These are phyloP conservation scores for Forficula auricularia DNA, from an alignment of 1,140 invertebrate species.

Conservation along the genomic window DNA sequence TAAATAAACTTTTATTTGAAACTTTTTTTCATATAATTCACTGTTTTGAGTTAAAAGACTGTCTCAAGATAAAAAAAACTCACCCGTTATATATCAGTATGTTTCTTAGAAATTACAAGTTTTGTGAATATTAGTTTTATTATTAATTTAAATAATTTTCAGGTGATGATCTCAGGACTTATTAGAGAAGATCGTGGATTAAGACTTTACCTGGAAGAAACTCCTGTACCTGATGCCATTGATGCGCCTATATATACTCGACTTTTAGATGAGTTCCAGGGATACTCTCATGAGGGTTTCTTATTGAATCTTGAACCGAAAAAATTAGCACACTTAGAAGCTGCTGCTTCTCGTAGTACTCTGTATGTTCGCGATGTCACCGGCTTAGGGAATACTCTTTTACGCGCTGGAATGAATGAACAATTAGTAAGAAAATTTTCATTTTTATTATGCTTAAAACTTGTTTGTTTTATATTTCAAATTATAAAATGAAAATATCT, in stretches of 20 bases:
- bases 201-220: constrained; percentile 40
- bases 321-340: constrained; percentile 37
- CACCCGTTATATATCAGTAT: too few species aligned
- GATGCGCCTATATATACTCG: constrained; percentile 42
- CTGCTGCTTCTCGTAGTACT: constrained; percentile 31
- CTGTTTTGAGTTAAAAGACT: too few species aligned
- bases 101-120: too few species aligned
- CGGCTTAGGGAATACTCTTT: constrained; percentile 22
- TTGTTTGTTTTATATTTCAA: constrained; percentile 3
- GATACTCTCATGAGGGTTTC: constrained; percentile 39
- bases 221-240: constrained; percentile 36
- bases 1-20: too few species aligned
- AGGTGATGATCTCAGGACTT: constrained; percentile 17
- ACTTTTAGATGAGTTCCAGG: constrained; percentile 39
- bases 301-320: constrained; percentile 35
- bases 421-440: constrained; percentile 1
- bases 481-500: constrained; percentile 5
- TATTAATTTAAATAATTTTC: too few species aligned
- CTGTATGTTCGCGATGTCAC: constrained; percentile 35
- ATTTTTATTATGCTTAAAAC: not conserved
- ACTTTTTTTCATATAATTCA: too few species aligned
- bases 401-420: constrained; percentile 32
- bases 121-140: too few species aligned
- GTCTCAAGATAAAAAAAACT: too few species aligned
- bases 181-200: constrained; percentile 21